Base-by-base conservation (phyloP, 1,140 invertebrate species). In the Apis florea region DNA sequence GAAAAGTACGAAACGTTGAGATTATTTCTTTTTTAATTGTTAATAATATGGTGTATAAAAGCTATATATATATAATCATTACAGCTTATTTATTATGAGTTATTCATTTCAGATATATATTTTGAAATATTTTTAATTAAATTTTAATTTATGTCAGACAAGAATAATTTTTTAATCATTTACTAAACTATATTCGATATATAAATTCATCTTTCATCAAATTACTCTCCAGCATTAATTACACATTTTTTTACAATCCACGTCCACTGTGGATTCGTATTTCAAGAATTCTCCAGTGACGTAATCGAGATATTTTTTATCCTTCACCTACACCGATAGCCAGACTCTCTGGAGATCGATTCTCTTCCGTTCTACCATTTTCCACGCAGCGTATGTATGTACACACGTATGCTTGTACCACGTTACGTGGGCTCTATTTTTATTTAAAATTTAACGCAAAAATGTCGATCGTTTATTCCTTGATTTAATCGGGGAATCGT, bases 281-380 rank as follows among this genome's bases (percentile, higher is more conserved):
- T 59, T 47, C 40, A 59, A 64, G 53, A 78, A 73, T 74, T 83
- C 53, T 31, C 63, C 68, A 77, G 17, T 75, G 84, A 77, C 53
- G 51, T 61, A 61, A 49, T 59, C 53, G 72, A 61, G 53, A 59
- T 24, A 51, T 56, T 67, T 77, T 63, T 74, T 69, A 72, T 59
- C 40, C 67, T 64, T 24, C n/a, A 40, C 71, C 71, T n/a, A 64
- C 58, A 64, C 63, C 63, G 54, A 40, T 40, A 1, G 21, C 54
- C 53, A 82, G 64, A 71, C 72, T 82, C 70, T 47, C 71, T 54
- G 19, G 70, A 61, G 71, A 86, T 87, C 68, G 85, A 87, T 87
- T 83, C 77, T 64, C 61, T 63, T 9, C 15, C 26, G 11, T 40
- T 40, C 31, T 21, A 58, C n/a, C 40, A 12, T 53, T 68, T 70